Evolutionary conservation across 2,113 vertebrate species (phyloP), one percentile per base, ranked within the genome.

Genomic region (Ibidorhyncha struthersii): DNA sequence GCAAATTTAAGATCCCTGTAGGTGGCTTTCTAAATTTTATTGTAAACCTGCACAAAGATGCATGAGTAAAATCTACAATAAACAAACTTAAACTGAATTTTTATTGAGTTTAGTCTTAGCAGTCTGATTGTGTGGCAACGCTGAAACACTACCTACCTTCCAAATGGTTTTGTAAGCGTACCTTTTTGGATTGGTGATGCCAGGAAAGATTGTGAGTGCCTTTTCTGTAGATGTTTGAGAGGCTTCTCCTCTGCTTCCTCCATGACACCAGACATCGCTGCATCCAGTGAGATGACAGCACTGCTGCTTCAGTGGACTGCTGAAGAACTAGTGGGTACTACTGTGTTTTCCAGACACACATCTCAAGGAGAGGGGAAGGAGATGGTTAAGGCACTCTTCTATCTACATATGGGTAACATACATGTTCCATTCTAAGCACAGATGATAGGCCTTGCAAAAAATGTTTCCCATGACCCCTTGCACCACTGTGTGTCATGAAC

Each of bases 371-470:
- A 50, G 8, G 32, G 14, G 9, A 50, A 61, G 26, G 65, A 76
- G 12, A 18, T 45, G 67, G 10, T 69, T 10, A 38, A 85, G 43
- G 29, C 12, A 6, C 3, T 69, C 20, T 29, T 66, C 41, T 4
- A 18, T 27, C 29, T 73, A 63, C 0, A 0, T 22, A 41, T 6
- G 13, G 29, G 18, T 43, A 45, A 29, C 22, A n/a, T 67, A 38
- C 9, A 7, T 59, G 6, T 41, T 58, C 18, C 9, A 2, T 49
- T 89, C 25, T 23, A 5, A 45, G n/a, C 0, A 1, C 13, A 34
- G 23, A 32, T 45, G 41, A 56, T 1, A 58, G 9, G 10, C 14
- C 34, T 59, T 58, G 4, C 16, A 36, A 61, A 86, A 90, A n/a
- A 17, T 20, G 3, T 3, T 29, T 88, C 17, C 25, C 3, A 1